These are phyloP conservation scores for Raillietiella orientalis DNA, from an alignment of 2,888 invertebrate species.

Conservation along the genomic window DNA sequence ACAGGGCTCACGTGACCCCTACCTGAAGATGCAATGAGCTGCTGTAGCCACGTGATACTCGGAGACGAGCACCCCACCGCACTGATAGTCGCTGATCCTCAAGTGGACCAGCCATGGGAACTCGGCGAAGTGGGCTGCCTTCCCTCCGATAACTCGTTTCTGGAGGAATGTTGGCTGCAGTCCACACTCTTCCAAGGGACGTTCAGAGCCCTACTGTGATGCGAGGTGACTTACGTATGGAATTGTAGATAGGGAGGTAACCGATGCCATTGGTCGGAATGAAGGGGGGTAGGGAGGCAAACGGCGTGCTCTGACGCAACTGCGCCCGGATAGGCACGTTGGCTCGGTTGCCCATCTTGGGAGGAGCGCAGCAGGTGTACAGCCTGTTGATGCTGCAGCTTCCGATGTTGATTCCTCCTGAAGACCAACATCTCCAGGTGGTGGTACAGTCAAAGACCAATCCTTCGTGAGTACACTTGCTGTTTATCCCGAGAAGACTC, in stretches of 20 bases:
- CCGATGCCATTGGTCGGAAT: too few species aligned
- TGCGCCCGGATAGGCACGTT: too few species aligned
- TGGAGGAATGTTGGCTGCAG: slow-evolving; percentile 22
- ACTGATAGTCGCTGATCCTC: slow-evolving; percentile 44
- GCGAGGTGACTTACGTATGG: too few species aligned
- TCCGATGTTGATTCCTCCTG: slow-evolving; percentile 34
- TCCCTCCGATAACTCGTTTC: slow-evolving; percentile 46
- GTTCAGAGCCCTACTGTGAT: too few species aligned
- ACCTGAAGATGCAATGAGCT: slow-evolving; percentile 40
- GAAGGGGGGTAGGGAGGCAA: slow-evolving; percentile 1
- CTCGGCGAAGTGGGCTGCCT: slow-evolving; percentile 37
- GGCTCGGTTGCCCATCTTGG: too few species aligned
- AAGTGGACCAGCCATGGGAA: slow-evolving; percentile 64
- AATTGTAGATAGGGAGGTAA: too few species aligned
- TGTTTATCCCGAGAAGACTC: slow-evolving; percentile 6
- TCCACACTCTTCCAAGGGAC: slow-evolving; percentile 36
- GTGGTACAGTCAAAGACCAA: slow-evolving; percentile 21
- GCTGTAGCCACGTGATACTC: slow-evolving; percentile 39
- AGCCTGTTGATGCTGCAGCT: slow-evolving; percentile 14
- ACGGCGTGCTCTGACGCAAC: slow-evolving; percentile 9
- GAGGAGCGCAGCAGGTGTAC: slow-evolving; percentile 29
- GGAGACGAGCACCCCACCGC: slow-evolving; percentile 45
- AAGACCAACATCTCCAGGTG: slow-evolving; percentile 36
- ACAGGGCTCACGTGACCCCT: slow-evolving; percentile 7
- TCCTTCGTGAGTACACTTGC: slow-evolving; percentile 12